phyloP scores from a whole-genome alignment of 2,113 vertebrate species.

The Dasyprocta punctata region DNA sequence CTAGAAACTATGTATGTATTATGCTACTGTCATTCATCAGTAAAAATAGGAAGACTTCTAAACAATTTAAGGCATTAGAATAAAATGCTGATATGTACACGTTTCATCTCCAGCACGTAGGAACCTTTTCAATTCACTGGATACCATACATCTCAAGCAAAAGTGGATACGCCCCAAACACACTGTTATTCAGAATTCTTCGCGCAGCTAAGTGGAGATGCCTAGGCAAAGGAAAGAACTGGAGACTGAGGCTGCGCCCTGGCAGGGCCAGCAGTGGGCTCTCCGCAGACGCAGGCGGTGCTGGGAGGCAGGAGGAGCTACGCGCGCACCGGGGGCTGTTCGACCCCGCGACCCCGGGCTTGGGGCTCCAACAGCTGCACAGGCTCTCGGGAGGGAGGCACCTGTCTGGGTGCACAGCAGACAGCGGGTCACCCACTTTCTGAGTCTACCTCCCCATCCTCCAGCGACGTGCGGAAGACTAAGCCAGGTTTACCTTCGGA shows the following conservation, averaged over 20 bases:
- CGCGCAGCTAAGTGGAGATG: neutral
- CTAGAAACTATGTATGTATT: neutral
- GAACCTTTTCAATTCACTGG: neutral
- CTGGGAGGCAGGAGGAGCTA: neutral
- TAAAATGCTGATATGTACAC: slow-evolving; percentile 25
- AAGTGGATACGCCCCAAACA: neutral
- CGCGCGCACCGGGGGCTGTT: neutral
- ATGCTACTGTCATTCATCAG: neutral
- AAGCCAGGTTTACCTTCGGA: slow-evolving; percentile 65
- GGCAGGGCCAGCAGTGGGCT: neutral
- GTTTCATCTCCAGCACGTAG: neutral
- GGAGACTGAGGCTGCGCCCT: neutral
- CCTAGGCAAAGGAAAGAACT: neutral
- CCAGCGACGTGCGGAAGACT: slow-evolving; percentile 3
- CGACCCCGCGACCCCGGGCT: neutral
- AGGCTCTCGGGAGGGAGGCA: neutral
- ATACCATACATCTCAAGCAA: neutral
- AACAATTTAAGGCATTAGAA: neutral
- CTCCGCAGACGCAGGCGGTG: accelerated
- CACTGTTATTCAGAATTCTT: neutral
- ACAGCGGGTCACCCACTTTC: neutral
- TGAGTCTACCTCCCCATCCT: neutral
- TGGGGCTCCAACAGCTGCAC: slow-evolving; percentile 49
- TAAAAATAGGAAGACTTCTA: neutral
- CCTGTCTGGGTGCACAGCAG: slow-evolving; percentile 33